These are phyloP conservation scores for Apostichopus californicus DNA, from an alignment of 35 echinoderm and acorn worm genomes.

Conservation along the genomic window DNA sequence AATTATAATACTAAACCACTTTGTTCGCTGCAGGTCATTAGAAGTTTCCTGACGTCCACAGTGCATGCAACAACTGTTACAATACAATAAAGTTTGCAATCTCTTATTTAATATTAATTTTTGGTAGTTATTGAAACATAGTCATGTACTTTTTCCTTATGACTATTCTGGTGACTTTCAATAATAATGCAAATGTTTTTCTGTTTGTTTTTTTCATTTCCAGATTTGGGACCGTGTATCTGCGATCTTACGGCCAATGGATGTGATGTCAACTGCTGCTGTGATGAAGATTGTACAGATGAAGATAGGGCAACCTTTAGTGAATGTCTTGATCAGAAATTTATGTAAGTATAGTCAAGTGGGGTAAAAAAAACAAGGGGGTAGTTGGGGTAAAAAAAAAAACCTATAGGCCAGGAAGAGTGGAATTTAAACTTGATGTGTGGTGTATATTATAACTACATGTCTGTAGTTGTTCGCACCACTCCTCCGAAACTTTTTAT, in stretches of 20 bases:
- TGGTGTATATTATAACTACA: no score
- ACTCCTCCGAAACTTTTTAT: no score
- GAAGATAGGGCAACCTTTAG: slow-evolving; percentile 76
- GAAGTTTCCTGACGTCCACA: not conserved
- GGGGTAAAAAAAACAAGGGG: no score
- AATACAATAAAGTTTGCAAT: not conserved
- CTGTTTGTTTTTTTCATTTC: not conserved
- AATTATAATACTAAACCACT: not conserved
- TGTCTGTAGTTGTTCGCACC: no score
- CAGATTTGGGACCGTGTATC: slow-evolving; percentile 91
- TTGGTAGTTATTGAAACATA: not conserved
- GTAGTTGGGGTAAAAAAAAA: no score
- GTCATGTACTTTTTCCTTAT: not conserved
- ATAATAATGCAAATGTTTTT: no score
- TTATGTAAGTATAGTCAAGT: slow-evolving; percentile 59
- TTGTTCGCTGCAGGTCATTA: not conserved
- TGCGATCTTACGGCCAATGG: slow-evolving; percentile 85
- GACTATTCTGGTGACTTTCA: not conserved
- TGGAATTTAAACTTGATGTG: no score
- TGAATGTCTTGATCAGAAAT: slow-evolving; percentile 66
- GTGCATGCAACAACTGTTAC: not conserved
- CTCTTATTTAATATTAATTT: not conserved
- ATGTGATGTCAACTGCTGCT: slow-evolving; percentile 98
- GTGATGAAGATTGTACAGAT: slow-evolving; percentile 87
- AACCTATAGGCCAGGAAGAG: no score